A percentile compares a stretch with the other conserved stretches of the same genome.
These are phyloP conservation scores for Drosophila pseudoananassae DNA, from an alignment of 1,140 invertebrate species.

Conservation along the genomic window DNA sequence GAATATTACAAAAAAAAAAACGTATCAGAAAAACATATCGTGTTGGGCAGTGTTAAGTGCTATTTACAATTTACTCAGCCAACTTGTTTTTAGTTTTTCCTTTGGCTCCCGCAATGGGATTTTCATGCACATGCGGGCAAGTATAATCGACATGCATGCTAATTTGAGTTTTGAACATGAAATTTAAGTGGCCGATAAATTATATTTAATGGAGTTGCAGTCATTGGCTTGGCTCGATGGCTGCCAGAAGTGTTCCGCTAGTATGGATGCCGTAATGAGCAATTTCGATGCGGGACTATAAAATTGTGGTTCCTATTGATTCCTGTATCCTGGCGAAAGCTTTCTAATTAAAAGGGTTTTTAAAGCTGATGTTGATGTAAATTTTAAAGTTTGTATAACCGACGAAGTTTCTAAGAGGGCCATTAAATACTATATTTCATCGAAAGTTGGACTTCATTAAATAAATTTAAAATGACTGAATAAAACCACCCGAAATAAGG, in stretches of 20 bases:
- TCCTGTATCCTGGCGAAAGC: background rate
- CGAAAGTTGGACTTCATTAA: no score
- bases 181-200: slow-evolving; percentile 64
- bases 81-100: slow-evolving; percentile 52
- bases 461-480: background rate
- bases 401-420: no score
- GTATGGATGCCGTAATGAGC: background rate
- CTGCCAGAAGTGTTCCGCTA: background rate
- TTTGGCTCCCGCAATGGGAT: slow-evolving; percentile 18
- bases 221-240: slow-evolving; percentile 14
- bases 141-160: slow-evolving; percentile 54
- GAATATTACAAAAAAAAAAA: background rate
- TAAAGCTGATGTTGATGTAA: no score
- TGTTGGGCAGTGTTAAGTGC: slow-evolving; percentile 25
- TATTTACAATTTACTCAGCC: slow-evolving; percentile 53
- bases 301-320: background rate
- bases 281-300: background rate
- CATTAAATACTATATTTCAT: no score
- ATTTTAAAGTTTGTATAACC: no score
- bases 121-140: slow-evolving; percentile 41
- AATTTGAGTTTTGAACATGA: slow-evolving; percentile 56
- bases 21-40: background rate
- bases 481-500: background rate
- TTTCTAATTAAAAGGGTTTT: background rate
- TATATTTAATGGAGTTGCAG: slow-evolving; percentile 45